Base-by-base conservation (phyloP, 2,113 vertebrate genomes). In the Brachionichthys hirsutus region DNA sequence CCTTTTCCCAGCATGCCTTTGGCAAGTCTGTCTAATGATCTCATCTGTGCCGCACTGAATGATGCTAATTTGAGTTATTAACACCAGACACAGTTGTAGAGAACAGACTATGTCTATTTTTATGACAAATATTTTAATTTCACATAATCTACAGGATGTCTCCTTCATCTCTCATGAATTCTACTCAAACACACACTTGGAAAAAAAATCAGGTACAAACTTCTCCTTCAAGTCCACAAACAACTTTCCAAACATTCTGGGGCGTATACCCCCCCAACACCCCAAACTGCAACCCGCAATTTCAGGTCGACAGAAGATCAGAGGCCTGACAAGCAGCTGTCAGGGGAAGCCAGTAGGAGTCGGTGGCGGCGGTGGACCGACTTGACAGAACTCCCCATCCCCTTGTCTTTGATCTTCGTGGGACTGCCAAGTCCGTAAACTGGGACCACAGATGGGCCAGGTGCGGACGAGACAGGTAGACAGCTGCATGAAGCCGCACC, bases 291-390 rank as follows among this genome's bases (percentile, higher is more conserved):
- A 80, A 64, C 67, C 24, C 8, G 24, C 24, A 8, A 30, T 80
- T 67, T 63, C 76, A 77, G 70, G 69, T 54, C 72, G 70, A 72
- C 66, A 75, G 76, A 61, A 84, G 85, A 88, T 87, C 83, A 82
- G 83, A 87, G 78, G 42, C 36, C 14, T 82, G 85, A 86, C 83
- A 76, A 82, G 75, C 67, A 81, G 61, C 85, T 87, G 86, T 87
- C 86, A 78, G 70, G 78, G 84, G 67, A 73, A 66, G 66, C 82
- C 76, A 65, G 79, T 68, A 80, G 82, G 71, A 80, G 68, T 83
- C 58, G 78, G 83, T 64, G 46, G 74, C 68, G 57, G 64, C 50
- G 55, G 69, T n/a, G n/a, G 63, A 10, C 58, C 77, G 86, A 86
- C 70, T n/a, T 87, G 88, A 87, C 83, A 78, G 67, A 35, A 2